Base-by-base conservation (phyloP, 2,888 invertebrate species). In the Athrips mouffetella region DNA sequence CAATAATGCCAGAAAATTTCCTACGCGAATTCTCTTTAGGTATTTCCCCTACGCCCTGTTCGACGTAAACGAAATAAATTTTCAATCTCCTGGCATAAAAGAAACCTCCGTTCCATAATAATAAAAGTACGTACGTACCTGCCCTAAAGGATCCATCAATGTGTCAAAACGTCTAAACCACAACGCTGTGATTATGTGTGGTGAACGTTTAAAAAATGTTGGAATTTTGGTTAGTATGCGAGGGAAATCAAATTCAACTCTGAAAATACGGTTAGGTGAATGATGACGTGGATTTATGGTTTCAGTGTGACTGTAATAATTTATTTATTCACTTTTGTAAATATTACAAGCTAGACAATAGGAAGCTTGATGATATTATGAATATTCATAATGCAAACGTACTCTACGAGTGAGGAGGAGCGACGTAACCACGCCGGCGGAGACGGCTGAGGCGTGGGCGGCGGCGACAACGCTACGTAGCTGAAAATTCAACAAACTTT, bases 311-410 rank as follows among this genome's bases (percentile, higher is more conserved):
- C 55, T 60, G 61, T 64, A 58, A 56, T 59, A 57, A 57, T 60
- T 60, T 57, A 65, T 69, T 65, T 57, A 65, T 69, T 65, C 61
- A 60, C 49, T 42, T 58, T 42, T 47, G 47, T 64, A 63, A 60
- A 59, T 59, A 64, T 64, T 61, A 62, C 64, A 63, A 57, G 53
- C 62, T 62, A 64, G 30, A 57, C 57, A 51, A 44, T 45, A 54
- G 52, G 52, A 61, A 63, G 61, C 60, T 65, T 66, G 66, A 68
- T 74, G 63, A 63, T 58, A n/a, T n/a, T n/a, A 70, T 74, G 69
- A 71, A 74, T 74, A 74, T 75, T 75, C 61, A 73, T 69, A 60
- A 48, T 60, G 60, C 60, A 53, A 67, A 76, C 76, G 58, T 79
- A 79, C 77, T 64, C 62, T 59, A 76, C 55, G 54, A 58, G 51